Evolutionary conservation across 2,113 vertebrate species (phyloP).

Genomic region (Arenaria interpres): DNA sequence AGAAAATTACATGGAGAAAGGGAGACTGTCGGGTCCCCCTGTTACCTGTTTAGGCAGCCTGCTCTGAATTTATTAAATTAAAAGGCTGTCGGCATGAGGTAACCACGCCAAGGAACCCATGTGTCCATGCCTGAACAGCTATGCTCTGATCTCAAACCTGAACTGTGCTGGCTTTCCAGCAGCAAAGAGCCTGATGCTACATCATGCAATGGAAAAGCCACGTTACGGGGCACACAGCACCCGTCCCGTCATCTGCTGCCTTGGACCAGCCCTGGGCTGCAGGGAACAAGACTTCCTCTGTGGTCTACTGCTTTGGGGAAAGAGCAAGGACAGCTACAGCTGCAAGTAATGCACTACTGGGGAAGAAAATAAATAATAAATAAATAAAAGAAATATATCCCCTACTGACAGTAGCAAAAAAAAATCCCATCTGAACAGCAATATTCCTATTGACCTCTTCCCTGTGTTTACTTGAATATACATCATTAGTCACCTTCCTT

Average conservation of each 20-base stretch:
- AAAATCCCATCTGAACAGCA: not conserved
- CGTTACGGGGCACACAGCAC: too few species aligned
- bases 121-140: not conserved
- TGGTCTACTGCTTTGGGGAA: not conserved
- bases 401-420: not conserved
- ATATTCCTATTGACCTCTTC: not conserved
- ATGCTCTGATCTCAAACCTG: not conserved
- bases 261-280: not conserved
- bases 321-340: not conserved
- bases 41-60: not conserved
- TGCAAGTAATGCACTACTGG: not conserved
- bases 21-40: not conserved
- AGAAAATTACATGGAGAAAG: not conserved
- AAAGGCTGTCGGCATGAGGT: not conserved
- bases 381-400: not conserved
- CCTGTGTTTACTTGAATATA: not conserved
- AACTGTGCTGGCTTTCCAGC: not conserved
- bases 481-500: not conserved
- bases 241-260: not conserved
- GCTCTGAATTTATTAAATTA: not conserved
- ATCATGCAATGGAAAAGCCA: not conserved
- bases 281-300: not conserved
- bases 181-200: not conserved
- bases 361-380: not conserved
- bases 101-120: not conserved